These are phyloP conservation scores for Hypotaenidia okinawae DNA, from an alignment of 2,797 vertebrate genomes.

Conservation along the genomic window DNA sequence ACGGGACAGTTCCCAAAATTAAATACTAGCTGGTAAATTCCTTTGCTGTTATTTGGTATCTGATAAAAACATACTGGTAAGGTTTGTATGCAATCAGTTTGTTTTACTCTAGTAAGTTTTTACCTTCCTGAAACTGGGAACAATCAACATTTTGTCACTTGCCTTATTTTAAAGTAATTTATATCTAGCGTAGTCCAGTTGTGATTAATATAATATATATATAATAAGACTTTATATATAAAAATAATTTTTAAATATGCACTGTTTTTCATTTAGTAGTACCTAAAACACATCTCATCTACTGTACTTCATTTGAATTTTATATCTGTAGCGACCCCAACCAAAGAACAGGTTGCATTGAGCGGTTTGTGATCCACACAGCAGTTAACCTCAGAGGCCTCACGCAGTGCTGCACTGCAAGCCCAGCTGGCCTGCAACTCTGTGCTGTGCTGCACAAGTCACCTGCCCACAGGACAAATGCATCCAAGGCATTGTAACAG, in stretches of 20 bases:
- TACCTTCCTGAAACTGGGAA: neutral
- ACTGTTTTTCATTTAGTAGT: neutral
- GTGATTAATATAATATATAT: neutral
- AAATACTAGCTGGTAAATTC: neutral
- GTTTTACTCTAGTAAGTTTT: neutral
- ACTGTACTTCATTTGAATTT: neutral
- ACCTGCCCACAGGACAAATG: neutral
- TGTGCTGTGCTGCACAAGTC: neutral
- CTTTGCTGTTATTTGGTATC: neutral
- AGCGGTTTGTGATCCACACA: neutral
- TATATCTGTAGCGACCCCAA: neutral
- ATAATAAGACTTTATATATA: neutral
- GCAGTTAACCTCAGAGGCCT: neutral
- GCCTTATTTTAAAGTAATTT: neutral
- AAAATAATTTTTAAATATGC: neutral
- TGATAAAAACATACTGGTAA: neutral
- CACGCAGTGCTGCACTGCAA: neutral
- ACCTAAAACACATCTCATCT: neutral
- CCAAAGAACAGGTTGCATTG: rapidly evolving
- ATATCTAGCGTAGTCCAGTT: neutral
- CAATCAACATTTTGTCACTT: neutral
- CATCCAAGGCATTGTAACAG: rapidly evolving
- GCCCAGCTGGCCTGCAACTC: neutral
- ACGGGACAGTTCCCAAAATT: neutral
- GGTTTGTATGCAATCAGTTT: neutral